Evolutionary conservation across 2,888 invertebrate genomes (phyloP).

Genomic region (Macroteleia sp.): DNA sequence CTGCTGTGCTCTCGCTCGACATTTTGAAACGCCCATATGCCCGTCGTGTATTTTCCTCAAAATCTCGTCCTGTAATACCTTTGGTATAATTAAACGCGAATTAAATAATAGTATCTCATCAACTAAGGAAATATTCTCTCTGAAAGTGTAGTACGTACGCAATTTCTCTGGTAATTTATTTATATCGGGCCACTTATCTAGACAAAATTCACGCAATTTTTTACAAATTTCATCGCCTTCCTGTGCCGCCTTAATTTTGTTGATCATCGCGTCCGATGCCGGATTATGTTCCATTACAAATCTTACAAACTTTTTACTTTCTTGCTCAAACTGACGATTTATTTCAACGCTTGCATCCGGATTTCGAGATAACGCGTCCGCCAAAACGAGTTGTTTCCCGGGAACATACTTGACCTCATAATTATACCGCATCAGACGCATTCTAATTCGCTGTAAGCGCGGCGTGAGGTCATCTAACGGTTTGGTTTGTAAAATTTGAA

Average conservation of each 20-base stretch:
- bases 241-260: neutral
- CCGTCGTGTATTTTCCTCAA: slow-evolving; percentile 67
- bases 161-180: no score
- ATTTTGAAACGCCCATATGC: slow-evolving; percentile 69
- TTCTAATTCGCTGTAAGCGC: slow-evolving; percentile 76
- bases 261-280: neutral
- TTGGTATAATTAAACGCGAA: neutral
- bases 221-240: neutral
- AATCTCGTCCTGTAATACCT: slow-evolving; percentile 55
- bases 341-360: slow-evolving; percentile 15
- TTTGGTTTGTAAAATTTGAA: slow-evolving; percentile 75
- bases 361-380: slow-evolving; percentile 72
- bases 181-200: slow-evolving; percentile 16
- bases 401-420: slow-evolving; percentile 71
- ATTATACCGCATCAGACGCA: slow-evolving; percentile 72
- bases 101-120: neutral
- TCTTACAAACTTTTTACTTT: neutral
- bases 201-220: neutral
- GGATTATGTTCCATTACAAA: neutral
- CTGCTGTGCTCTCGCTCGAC: slow-evolving; percentile 61
- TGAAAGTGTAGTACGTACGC: no score
- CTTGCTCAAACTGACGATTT: neutral
- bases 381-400: slow-evolving; percentile 72
- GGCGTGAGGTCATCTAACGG: slow-evolving; percentile 76
- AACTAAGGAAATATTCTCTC: neutral